These are phyloP conservation scores for Podarcis cretensis DNA, from an alignment of 2,113 vertebrate genomes.

Conservation along the genomic window DNA sequence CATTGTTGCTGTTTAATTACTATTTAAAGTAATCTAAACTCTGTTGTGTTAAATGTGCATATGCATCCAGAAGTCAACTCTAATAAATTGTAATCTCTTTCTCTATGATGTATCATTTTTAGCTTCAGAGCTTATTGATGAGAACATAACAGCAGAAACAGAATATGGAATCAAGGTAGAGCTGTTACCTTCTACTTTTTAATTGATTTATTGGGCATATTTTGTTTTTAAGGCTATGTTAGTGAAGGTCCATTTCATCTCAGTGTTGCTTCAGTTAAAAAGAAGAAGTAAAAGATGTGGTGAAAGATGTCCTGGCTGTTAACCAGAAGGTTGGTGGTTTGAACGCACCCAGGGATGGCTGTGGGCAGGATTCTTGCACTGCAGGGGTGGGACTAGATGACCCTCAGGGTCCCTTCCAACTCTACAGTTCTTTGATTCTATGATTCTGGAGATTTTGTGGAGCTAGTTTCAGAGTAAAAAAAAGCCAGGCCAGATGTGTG, in stretches of 20 bases:
- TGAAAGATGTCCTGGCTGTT: too few relatives aligned
- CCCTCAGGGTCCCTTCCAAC: too few relatives aligned
- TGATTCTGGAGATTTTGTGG: background rate
- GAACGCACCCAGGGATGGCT: too few relatives aligned
- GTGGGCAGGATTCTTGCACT: too few relatives aligned
- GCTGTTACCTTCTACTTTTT: constrained; percentile 48
- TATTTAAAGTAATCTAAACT: background rate
- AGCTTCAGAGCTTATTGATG: constrained; percentile 86
- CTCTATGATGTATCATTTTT: constrained; percentile 54
- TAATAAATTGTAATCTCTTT: constrained; percentile 41
- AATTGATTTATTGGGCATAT: background rate
- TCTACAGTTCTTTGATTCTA: too few relatives aligned
- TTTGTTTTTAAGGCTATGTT: background rate
- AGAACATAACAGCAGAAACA: constrained; percentile 76
- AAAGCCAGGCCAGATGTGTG: background rate
- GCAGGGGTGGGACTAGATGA: too few relatives aligned
- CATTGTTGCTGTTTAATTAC: background rate
- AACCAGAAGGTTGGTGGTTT: too few relatives aligned
- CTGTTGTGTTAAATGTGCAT: background rate
- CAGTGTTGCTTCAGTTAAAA: too few relatives aligned
- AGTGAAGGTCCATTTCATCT: background rate
- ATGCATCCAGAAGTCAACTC: background rate
- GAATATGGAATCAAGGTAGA: constrained; percentile 83
- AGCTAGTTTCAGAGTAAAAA: background rate
- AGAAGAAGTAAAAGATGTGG: background rate